Evolutionary conservation across 2,113 vertebrate species (phyloP), one percentile per base, ranked within the genome.

Genomic region (Rostratula benghalensis): DNA sequence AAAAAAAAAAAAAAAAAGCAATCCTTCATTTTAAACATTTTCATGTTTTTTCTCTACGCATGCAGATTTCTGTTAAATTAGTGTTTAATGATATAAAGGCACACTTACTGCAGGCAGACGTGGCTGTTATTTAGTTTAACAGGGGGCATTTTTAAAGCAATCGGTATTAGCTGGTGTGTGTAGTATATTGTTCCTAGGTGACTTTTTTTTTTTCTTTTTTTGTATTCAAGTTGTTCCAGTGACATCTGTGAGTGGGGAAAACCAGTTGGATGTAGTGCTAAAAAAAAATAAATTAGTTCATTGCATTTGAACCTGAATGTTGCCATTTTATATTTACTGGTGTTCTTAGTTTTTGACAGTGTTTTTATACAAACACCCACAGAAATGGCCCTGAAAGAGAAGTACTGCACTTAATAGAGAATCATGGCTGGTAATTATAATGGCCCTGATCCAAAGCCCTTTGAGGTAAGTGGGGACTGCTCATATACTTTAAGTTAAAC

Each of bases 201-300:
- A 31, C 87, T 60, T 71, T 45, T 59, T 69, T 19, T 20, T 46
- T 46, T 21, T 46, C 18, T 21, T 68, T 92, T 95, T 87, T 79
- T 85, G 24, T 79, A 87, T 89, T 96, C 69, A 79, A 69, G 76
- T 86, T 82, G 63, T 93, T 92, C 68, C 67, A 70, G 63, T 92
- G 96, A 85, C 89, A 95, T 94, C 96, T 95, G 93, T 39, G 81
- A 95, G 81, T 68, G 83, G 54, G 78, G 50, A 83, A 89, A 93
- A 94, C 56, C 86, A 96, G 73, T 95, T 95, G 84, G 88, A 93
- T 89, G 76, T 73, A 89, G 79, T 51, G 83, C 77, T 93, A 64
- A 90, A 95, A 96, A 96, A 96, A 91, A 97, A 95, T 97, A 96
- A 96, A 97, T 82, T 86, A 96, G 96, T 95, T 93, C 82, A 74